Evolutionary conservation across 2,113 vertebrate species (phyloP).

Genomic region (Pteropus alecto): DNA sequence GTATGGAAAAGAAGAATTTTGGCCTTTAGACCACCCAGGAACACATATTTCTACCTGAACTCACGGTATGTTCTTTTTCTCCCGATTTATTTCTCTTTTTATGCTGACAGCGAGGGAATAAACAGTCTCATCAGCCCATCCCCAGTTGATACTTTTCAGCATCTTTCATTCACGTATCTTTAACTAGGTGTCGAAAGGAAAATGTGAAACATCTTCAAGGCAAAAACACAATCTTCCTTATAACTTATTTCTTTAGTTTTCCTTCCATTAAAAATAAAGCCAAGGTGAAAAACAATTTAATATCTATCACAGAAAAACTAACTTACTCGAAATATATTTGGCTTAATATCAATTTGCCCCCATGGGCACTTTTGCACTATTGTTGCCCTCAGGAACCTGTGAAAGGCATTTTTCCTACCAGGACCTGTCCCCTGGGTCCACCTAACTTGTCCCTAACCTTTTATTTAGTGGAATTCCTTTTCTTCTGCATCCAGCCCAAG

Average conservation of each 20-base stretch:
- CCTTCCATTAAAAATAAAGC: neutral
- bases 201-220: neutral
- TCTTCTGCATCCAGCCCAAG: neutral
- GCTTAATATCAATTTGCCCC: neutral
- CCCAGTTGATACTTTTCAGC: neutral
- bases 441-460: neutral
- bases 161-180: neutral
- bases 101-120: neutral
- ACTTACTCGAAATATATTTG: neutral
- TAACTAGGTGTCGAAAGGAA: neutral
- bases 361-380: rapidly evolving
- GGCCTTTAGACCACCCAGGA: slow-evolving; percentile 89
- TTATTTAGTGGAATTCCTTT: neutral
- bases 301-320: neutral
- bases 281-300: neutral
- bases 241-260: neutral
- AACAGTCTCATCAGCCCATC: neutral
- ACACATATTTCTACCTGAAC: slow-evolving; percentile 89
- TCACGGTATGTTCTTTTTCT: slow-evolving; percentile 80
- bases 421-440: neutral
- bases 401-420: neutral
- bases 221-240: neutral
- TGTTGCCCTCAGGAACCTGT: neutral
- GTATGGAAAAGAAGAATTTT: slow-evolving; percentile 82
- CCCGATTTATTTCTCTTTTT: neutral